Base-by-base conservation (phyloP, 64 coral and sea anemone genomes). In the Platygyra sinensis region DNA sequence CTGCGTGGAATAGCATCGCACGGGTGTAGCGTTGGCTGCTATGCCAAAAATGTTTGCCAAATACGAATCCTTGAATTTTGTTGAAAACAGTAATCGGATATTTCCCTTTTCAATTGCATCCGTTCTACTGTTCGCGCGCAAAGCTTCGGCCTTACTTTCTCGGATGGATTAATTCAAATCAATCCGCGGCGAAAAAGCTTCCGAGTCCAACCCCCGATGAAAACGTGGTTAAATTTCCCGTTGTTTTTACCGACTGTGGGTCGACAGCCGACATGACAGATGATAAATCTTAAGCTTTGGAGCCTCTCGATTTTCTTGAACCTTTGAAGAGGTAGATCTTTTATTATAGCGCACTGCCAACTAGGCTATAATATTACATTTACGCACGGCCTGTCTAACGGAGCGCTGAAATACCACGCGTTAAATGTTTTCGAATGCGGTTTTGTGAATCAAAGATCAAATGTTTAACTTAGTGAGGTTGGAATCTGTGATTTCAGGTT, bases 401-500 rank as follows among this genome's bases (percentile, higher is more conserved):
- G 10, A 24, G 65, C 2, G 24, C 8, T 25, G 24, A 25, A 27
- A 69, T 69, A 69, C 7, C 22, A n/a, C 4, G 54, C 54, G 54
- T 57, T 69, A 50, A 54, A 79, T 79, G 76, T 79, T 79, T 79
- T 79, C 10, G 46, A 55, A 20, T 83, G 17, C 18, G 19, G 29
- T 42, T 17, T 36, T 16, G 22, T 42, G 62, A 64, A 67, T 39
- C 31, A 12, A 39, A 19, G 17, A 64, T 17, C 31, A 63, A 42
- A 83, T 83, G 60, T 83, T 65, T 65, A 83, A 83, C 80, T 62
- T 83, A n/a, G 32, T 72, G 81, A 71, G 33, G 81, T 24, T 85
- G 63, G 81, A 85, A 51, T 51, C 81, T 50, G n/a, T 16, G 10
- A n/a, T 38, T 20, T 38, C 60, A 85, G 81, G 81, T 85, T 49